Evolutionary conservation across 2,888 invertebrate species (phyloP).

Genomic region (Lottia gigantea): DNA sequence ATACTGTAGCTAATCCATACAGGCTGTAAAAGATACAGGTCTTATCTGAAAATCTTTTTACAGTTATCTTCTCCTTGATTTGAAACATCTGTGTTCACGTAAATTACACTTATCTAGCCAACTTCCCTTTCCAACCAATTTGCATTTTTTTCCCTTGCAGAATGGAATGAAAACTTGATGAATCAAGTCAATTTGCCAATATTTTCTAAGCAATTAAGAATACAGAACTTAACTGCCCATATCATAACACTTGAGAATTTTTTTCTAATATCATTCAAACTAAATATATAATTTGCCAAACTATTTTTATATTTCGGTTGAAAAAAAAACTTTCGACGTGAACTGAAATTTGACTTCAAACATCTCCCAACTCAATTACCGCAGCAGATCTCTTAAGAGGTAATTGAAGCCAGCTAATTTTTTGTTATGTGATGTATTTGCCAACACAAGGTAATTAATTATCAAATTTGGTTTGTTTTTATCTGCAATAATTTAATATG

Average conservation of each 20-base stretch:
- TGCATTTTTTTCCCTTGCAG: too few species aligned
- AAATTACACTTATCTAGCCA: background rate
- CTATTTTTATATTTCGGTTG: background rate
- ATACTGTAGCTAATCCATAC: background rate
- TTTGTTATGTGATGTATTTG: background rate
- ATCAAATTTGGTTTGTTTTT: background rate
- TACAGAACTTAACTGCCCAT: constrained; percentile 6
- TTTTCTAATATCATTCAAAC: background rate
- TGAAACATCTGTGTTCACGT: constrained; percentile 1
- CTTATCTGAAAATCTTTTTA: constrained; percentile 11
- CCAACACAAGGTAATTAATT: constrained; percentile 6
- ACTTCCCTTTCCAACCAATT: background rate
- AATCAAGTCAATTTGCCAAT: background rate
- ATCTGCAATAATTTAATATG: too few species aligned
- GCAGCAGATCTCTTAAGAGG: background rate
- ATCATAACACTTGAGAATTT: background rate
- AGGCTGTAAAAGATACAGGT: constrained; percentile 5
- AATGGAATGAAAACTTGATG: too few species aligned
- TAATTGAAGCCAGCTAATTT: background rate
- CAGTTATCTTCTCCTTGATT: constrained; percentile 1
- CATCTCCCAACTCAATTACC: constrained; percentile 2
- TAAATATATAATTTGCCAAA: background rate
- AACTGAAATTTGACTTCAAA: background rate
- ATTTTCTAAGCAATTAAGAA: background rate
- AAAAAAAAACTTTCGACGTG: too few species aligned